Conservation (phyloP, 1,140 invertebrate species). For the Drosophila orosa region DNA sequence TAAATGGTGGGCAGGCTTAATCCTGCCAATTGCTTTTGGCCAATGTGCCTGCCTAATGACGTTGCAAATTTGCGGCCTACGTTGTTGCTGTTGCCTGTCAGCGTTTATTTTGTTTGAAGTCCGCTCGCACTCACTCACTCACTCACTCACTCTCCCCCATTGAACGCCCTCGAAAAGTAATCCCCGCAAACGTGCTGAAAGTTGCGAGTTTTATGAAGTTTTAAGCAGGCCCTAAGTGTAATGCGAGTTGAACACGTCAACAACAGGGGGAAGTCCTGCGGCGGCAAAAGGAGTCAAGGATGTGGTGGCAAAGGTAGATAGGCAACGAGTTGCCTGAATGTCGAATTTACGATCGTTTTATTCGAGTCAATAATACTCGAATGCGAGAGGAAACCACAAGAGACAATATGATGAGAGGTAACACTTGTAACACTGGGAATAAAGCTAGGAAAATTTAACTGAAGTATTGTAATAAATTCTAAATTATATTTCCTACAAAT, state of each 20-base stretch:
- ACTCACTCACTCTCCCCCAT: no score
- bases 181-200: conserved; percentile 44
- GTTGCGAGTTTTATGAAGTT: conserved; percentile 61
- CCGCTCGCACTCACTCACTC: no score
- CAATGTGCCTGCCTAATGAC: conserved; percentile 65
- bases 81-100: conserved; percentile 39
- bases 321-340: neutral
- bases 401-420: no score
- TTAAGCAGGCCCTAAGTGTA: conserved; percentile 68
- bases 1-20: neutral
- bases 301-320: conserved; percentile 11
- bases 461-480: no score
- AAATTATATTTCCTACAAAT: no score
- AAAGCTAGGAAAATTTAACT: no score
- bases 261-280: conserved; percentile 21
- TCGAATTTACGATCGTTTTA: neutral
- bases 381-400: conserved; percentile 3
- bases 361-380: neutral
- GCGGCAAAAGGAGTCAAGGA: conserved; percentile 13
- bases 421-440: neutral
- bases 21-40: conserved; percentile 25
- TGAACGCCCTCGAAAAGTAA: conserved; percentile 9
- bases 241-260: conserved; percentile 47
- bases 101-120: conserved; percentile 48
- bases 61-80: conserved; percentile 66